Conservation (phyloP, 2,888 invertebrate species). For the Drosophila emarginata region DNA sequence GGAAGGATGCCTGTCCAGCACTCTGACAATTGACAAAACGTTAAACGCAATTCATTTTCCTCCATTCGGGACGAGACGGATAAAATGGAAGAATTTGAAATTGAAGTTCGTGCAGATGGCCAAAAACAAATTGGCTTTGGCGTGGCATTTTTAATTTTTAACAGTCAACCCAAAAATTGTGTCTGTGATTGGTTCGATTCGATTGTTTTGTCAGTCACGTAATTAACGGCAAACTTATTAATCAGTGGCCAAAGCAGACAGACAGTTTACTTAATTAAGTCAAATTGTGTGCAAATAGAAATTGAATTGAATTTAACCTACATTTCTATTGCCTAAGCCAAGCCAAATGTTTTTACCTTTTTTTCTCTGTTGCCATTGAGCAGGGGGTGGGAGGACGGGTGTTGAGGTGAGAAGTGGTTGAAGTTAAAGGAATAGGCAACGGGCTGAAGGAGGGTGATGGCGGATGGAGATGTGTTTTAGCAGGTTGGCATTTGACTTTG, state of each 20-base stretch:
- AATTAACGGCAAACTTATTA: slow-evolving; percentile 71
- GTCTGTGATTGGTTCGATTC: slow-evolving; percentile 62
- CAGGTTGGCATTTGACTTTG: slow-evolving; percentile 61
- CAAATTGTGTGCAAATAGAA: slow-evolving; percentile 61
- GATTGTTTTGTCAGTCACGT: slow-evolving; percentile 56
- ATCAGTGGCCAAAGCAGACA: slow-evolving; percentile 41
- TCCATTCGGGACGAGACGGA: not conserved
- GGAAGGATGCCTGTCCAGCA: slow-evolving; percentile 36
- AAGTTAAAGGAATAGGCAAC: not conserved
- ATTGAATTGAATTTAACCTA: slow-evolving; percentile 34
- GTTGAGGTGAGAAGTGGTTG: not conserved
- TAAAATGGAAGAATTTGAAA: slow-evolving; percentile 18
- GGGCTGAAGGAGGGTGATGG: no score
- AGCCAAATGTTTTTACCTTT: slow-evolving; percentile 17
- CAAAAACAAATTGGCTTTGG: slow-evolving; percentile 38
- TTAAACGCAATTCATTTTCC: slow-evolving; percentile 68
- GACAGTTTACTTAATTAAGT: slow-evolving; percentile 56
- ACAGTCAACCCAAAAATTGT: slow-evolving; percentile 49
- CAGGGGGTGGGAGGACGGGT: no score
- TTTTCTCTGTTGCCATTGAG: not conserved
- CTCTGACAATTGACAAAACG: slow-evolving; percentile 51
- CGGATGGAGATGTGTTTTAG: slow-evolving; percentile 45
- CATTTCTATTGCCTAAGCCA: not conserved
- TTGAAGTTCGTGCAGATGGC: slow-evolving; percentile 10
- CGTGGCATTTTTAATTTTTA: slow-evolving; percentile 68